A percentile compares a stretch with the other conserved stretches of the same genome.
Evolutionary conservation across 2,113 vertebrate species (phyloP).

Genomic region (Promerops cafer): DNA sequence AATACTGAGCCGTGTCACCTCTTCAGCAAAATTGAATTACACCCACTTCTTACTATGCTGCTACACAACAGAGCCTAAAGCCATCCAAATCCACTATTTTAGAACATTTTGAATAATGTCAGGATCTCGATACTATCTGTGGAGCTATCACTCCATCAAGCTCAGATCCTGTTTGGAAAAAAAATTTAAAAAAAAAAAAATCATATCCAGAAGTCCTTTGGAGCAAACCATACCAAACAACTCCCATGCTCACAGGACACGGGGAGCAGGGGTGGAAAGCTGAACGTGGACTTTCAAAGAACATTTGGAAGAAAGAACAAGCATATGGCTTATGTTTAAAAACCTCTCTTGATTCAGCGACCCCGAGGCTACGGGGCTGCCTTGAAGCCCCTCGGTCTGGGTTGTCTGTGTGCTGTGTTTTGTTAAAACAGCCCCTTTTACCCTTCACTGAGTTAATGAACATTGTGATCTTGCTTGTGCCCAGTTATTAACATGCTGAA

Average conservation of each 20-base stretch:
- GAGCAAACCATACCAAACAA: background rate
- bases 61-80: background rate
- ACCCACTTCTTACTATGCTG: background rate
- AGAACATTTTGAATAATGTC: background rate
- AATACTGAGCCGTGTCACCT: background rate
- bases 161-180: background rate
- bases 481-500: background rate
- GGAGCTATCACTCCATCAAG: background rate
- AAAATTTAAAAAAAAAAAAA: background rate
- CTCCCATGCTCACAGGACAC: background rate
- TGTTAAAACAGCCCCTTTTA: background rate
- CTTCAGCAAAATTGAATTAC: background rate
- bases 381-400: background rate
- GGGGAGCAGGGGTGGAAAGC: background rate
- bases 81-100: background rate
- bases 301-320: background rate
- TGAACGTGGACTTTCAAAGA: background rate
- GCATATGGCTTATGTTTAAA: conserved; percentile 54
- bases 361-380: background rate
- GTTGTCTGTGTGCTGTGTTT: background rate
- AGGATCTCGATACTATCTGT: background rate
- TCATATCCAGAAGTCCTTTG: background rate
- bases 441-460: background rate
- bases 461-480: background rate
- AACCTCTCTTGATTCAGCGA: background rate